Conservation (phyloP, 2,113 vertebrate genomes). For the Centropus bengalensis region DNA sequence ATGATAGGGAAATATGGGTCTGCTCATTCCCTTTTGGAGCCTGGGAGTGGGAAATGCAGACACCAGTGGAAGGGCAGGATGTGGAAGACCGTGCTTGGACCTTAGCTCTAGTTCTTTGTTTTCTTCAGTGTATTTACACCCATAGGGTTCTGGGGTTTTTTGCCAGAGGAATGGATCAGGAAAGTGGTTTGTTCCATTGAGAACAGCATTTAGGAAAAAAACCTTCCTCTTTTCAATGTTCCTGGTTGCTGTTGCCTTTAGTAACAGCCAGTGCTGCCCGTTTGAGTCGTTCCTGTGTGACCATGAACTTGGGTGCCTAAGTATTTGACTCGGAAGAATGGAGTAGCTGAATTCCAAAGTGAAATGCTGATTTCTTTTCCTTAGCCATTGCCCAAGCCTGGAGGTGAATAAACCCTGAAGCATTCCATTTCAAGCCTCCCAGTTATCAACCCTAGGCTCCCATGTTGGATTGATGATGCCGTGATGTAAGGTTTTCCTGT, state of each 20-base stretch:
- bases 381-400: neutral
- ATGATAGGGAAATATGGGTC: neutral
- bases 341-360: neutral
- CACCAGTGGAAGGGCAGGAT: too few species aligned
- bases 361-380: neutral
- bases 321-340: neutral
- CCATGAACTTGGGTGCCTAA: neutral
- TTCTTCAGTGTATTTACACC: too few species aligned
- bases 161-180: neutral
- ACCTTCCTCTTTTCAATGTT: neutral
- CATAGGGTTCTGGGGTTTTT: too few species aligned
- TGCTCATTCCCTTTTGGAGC: neutral
- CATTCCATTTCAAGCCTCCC: neutral
- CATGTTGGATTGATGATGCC: neutral
- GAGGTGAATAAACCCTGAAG: neutral
- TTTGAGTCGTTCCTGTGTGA: neutral
- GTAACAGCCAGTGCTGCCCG: neutral
- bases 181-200: neutral
- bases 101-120: too few species aligned
- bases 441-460: neutral
- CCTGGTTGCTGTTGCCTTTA: neutral
- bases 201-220: neutral
- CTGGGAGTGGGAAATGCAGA: too few species aligned
- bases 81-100: too few species aligned
- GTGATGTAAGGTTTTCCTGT: neutral